Evolutionary conservation across 2,113 vertebrate genomes (phyloP), one percentile per base, ranked within the genome.

Genomic region (Nothoprocta pentlandii): DNA sequence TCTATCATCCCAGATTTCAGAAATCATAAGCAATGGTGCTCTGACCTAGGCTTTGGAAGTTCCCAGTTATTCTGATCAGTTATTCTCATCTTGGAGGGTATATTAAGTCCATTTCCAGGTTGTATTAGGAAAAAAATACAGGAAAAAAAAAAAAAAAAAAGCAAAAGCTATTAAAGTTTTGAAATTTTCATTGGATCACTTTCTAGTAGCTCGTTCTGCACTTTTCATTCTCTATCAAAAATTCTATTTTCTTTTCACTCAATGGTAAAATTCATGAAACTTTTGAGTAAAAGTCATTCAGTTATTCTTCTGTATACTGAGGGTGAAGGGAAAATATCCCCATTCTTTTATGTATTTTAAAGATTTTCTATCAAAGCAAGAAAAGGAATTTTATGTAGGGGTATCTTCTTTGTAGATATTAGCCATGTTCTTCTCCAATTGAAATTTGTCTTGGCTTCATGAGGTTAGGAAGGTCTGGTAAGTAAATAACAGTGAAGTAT

Each of bases 401-500:
- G 3, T 7, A 91, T 86, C 30, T 91, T 61, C 19, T 20, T 80
- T 46, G 25, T 61, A 92, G 44, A 76, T 66, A 85, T 7, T 62
- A 20, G 6, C n/a, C 0, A 0, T 21, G 51, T 77, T 85, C 79
- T 83, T 67, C 87, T 49, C 41, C 25, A 75, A 46, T 87, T 67
- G 3, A 80, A 61, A 91, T 76, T 61, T 85, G 3, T 4, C 91
- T 89, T 71, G 20, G 6, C 92, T 94, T 91, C 75, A 63, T 62
- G 23, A 66, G 16, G 36, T 71, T 90, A 78, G 41, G 42, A 87
- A 92, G 32, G 59, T 91, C 70, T 89, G 78, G 63, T 92, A 87
- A 74, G 78, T 80, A 80, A 82, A 0, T 81, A 81, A 53, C 54
- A 77, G 44, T 49, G 42, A 89, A 87, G 21, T 67, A 77, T 49